phyloP scores from a whole-genome alignment of 2,113 vertebrate genomes.

The Empidonax alnorum region DNA sequence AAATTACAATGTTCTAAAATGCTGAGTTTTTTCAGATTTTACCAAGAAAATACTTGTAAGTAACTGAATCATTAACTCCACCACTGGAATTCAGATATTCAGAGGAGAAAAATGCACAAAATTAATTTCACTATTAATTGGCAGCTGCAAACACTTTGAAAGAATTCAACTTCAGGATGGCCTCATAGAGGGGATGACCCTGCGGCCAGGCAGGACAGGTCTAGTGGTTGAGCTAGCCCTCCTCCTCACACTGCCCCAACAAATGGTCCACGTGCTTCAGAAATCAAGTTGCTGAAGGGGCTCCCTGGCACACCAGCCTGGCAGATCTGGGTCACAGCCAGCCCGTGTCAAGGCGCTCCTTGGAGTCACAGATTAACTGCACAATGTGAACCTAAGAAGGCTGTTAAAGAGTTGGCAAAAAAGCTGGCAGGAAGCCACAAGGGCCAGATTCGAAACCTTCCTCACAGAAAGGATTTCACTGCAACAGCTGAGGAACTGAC shows the following conservation, averaged over 20 bases:
- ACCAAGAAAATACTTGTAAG: neutral
- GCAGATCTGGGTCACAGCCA: neutral
- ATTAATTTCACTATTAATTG: neutral
- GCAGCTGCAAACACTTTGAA: neutral
- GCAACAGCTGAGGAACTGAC: constrained; percentile 44
- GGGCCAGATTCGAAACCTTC: neutral
- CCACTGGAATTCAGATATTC: neutral
- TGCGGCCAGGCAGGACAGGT: neutral
- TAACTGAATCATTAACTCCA: neutral
- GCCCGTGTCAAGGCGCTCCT: accelerated
- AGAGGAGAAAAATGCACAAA: neutral
- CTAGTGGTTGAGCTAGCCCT: neutral
- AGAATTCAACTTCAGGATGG: neutral
- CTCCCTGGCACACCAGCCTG: neutral
- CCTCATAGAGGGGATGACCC: neutral
- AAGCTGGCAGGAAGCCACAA: neutral
- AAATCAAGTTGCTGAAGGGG: neutral
- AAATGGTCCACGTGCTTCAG: neutral
- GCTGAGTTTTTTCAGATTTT: neutral
- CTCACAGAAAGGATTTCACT: constrained; percentile 7
- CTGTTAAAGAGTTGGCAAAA: neutral
- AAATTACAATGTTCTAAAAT: neutral
- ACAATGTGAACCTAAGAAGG: neutral
- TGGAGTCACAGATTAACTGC: neutral
- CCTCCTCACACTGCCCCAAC: neutral